Conservation (phyloP, 2,888 invertebrate genomes). For the Hylaea fasciaria region DNA sequence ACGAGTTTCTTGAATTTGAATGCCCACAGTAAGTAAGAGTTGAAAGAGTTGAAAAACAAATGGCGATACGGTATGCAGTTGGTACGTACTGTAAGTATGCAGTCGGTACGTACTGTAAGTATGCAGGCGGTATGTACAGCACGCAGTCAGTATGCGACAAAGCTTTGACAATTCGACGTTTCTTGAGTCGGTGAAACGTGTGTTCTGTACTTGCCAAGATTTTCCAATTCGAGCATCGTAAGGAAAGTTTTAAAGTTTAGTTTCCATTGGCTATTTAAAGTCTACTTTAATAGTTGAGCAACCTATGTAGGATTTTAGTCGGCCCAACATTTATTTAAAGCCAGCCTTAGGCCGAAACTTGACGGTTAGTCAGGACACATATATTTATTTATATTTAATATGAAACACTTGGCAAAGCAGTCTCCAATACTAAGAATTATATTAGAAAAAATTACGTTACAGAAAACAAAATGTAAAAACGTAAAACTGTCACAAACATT, state of each 20-base stretch:
- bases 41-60: conserved; percentile 74
- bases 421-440: no score
- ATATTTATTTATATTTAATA: no score
- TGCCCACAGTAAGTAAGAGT: conserved; percentile 64
- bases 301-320: no score
- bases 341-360: no score
- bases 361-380: no score
- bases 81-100: conserved; percentile 18
- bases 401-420: no score
- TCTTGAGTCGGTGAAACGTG: conserved; percentile 43
- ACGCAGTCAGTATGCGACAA: conserved; percentile 56
- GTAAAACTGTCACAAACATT: no score
- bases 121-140: conserved; percentile 21
- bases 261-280: background rate
- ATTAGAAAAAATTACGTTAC: no score
- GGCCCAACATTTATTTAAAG: no score
- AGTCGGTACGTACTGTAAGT: conserved; percentile 43
- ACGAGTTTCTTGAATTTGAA: conserved; percentile 67
- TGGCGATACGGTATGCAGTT: conserved; percentile 65
- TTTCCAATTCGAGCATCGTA: conserved; percentile 17
- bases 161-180: conserved; percentile 70
- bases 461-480: background rate
- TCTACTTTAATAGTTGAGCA: no score
- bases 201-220: conserved; percentile 50
- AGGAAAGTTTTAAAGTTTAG: background rate